A percentile compares a stretch with the other conserved stretches of the same genome.
Conservation (phyloP, 2,888 invertebrate species). For the Portevinia maculata region DNA sequence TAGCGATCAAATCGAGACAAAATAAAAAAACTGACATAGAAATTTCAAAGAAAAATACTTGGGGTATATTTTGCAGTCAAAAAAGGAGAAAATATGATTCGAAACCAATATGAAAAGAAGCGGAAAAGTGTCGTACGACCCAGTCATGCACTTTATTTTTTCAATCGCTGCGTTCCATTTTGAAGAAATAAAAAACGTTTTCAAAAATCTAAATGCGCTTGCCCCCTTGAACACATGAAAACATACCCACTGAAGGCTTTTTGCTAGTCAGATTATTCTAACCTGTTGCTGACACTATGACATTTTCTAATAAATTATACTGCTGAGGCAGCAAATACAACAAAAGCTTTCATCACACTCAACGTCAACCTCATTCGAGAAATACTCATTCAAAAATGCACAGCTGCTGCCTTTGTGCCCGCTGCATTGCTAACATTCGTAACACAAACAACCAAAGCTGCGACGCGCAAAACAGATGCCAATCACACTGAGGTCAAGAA, state of each 20-base stretch:
- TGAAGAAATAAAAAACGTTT: background rate
- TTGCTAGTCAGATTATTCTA: constrained; percentile 30
- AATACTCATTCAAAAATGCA: constrained; percentile 27
- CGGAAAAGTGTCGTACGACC: too few species aligned
- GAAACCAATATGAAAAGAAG: too few species aligned
- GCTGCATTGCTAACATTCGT: background rate
- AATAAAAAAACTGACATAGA: too few species aligned
- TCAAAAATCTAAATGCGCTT: constrained; percentile 17
- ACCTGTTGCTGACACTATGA: constrained; percentile 55
- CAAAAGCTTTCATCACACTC: constrained; percentile 20
- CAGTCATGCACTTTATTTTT: background rate
- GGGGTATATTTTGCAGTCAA: too few species aligned
- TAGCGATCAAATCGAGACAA: too few species aligned
- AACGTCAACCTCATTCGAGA: constrained; percentile 30
- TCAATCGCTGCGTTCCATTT: too few species aligned
- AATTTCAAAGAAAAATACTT: too few species aligned
- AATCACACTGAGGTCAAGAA: constrained; percentile 47
- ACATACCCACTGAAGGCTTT: constrained; percentile 17
- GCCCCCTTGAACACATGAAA: constrained; percentile 9
- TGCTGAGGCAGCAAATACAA: background rate
- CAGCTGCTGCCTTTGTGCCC: constrained; percentile 36
- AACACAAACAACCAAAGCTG: too few species aligned
- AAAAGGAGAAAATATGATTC: too few species aligned
- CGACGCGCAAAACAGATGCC: constrained; percentile 24
- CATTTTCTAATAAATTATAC: constrained; percentile 47